Base-by-base conservation (phyloP, 2,113 vertebrate species). In the Labeo rohita region DNA sequence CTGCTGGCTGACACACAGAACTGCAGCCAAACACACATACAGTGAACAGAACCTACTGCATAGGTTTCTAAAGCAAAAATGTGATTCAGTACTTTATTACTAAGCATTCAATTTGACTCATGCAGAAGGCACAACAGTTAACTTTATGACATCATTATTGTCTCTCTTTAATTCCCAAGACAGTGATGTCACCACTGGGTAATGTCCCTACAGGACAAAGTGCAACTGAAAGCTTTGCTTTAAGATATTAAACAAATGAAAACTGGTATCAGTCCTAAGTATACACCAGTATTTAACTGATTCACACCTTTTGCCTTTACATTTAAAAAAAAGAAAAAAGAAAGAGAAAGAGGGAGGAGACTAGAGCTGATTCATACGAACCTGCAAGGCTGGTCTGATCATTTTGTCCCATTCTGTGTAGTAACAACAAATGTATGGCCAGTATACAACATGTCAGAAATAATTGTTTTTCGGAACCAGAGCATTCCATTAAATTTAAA, bases 1-100 rank as follows among this genome's bases (percentile, higher is more conserved):
- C 85, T 86, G 56, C 70, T 82, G 85, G 85, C 45, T 39, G 68
- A 66, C 45, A 82, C 3, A 9, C n/a, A 52, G 66, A 54, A 82
- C 49, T 63, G 23, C 78, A 75, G 43, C 3, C 16, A 56, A 61
- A 85, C 61, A 50, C 47, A 2, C 18, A 47, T 15, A n/a, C 70
- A 73, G 21, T 54, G 12, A 50, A 11, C 49, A 11, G 49, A 50
- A 50, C 10, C 2, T 3, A 50, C 10, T 50, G 49, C 11, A 12
- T 11, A 54, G 52, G 0, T n/a, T n/a, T 61, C 59, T 61, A 61
- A 61, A 68, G 65, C 13, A 16, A 36, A 68, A 36, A 68, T 68
- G 6, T 39, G 34, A 36, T 16, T 68, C 13, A 68, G 34, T 16
- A 68, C 34, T 1, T 34, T 34, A 68, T 34, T 68, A 6, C 28